Evolutionary conservation across 30 jellyfish, hydroid and myxozoan genomes (phyloP).

Genomic region (Aurelia sp.): DNA sequence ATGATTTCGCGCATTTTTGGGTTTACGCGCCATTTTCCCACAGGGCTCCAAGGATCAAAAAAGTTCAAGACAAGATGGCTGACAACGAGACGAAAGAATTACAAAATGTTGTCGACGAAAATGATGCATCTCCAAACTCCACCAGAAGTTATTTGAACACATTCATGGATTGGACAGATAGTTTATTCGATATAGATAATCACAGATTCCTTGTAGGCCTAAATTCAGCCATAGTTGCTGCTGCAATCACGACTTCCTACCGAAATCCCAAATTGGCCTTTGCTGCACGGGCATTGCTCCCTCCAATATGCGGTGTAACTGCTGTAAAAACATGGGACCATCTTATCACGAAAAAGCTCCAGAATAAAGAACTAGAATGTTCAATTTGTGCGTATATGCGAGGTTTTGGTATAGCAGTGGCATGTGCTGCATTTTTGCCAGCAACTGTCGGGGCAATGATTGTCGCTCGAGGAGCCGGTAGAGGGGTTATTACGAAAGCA

Average conservation of each 20-base stretch:
- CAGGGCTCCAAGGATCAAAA: no score
- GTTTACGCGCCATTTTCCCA: no score
- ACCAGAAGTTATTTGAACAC: background rate
- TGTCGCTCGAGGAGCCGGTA: conserved; percentile 40
- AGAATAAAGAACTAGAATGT: conserved; percentile 51
- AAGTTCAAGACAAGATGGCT: no score
- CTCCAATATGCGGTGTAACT: conserved; percentile 66
- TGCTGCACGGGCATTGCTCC: conserved; percentile 28
- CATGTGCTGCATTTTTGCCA: conserved; percentile 60
- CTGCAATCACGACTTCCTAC: conserved; percentile 61
- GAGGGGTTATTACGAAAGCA: conserved; percentile 30
- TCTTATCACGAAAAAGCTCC: conserved; percentile 35
- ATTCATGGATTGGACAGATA: conserved; percentile 32
- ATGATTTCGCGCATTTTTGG: no score
- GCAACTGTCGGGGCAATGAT: conserved; percentile 54
- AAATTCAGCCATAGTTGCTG: conserved; percentile 65
- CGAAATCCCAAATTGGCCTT: conserved; percentile 41
- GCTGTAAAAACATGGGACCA: conserved; percentile 62
- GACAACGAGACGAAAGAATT: no score
- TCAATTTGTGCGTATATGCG: conserved; percentile 67
- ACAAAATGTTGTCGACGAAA: no score
- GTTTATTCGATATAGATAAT: conserved; percentile 49
- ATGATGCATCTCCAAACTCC: no score
- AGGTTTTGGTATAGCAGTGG: conserved; percentile 55
- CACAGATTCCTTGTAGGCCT: conserved; percentile 64